phyloP scores from a whole-genome alignment of 2,113 vertebrate species.

The Platysternon megacephalum region DNA sequence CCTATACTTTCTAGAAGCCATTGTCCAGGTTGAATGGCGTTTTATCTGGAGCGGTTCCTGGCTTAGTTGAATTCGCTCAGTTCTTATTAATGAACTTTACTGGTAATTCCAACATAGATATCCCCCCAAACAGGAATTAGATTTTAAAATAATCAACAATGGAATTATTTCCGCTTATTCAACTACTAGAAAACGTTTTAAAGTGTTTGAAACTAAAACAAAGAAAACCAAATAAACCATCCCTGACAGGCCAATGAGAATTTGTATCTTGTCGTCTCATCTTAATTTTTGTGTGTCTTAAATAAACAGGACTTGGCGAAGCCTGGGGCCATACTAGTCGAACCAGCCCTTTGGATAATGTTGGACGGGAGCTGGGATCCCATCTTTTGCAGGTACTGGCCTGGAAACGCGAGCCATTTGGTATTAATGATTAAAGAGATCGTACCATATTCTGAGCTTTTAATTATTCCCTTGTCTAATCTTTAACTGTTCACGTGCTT shows the following conservation, averaged over 20 bases:
- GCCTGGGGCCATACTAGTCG: slow-evolving; percentile 95
- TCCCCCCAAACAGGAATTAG: background rate
- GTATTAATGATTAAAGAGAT: slow-evolving; percentile 72
- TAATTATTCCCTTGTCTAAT: slow-evolving; percentile 63
- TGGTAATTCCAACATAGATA: background rate
- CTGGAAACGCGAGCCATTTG: slow-evolving; percentile 21
- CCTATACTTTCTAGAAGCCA: background rate
- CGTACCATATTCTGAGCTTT: slow-evolving; percentile 41
- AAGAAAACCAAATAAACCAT: accelerated
- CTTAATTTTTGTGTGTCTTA: slow-evolving; percentile 37
- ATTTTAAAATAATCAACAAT: background rate
- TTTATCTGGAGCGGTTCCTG: background rate
- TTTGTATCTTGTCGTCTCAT: background rate
- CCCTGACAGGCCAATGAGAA: background rate
- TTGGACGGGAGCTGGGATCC: slow-evolving; percentile 93
- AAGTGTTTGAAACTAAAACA: background rate
- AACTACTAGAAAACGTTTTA: background rate
- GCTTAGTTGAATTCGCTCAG: background rate
- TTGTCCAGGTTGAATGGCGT: background rate
- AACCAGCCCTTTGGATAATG: slow-evolving; percentile 90
- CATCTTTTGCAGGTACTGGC: slow-evolving; percentile 93
- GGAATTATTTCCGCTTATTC: background rate
- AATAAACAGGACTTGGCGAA: slow-evolving; percentile 91
- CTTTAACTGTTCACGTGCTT: slow-evolving; percentile 55
- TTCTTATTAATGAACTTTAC: background rate